Evolutionary conservation across 2,888 invertebrate genomes (phyloP).

Genomic region (Malacosoma neustria): DNA sequence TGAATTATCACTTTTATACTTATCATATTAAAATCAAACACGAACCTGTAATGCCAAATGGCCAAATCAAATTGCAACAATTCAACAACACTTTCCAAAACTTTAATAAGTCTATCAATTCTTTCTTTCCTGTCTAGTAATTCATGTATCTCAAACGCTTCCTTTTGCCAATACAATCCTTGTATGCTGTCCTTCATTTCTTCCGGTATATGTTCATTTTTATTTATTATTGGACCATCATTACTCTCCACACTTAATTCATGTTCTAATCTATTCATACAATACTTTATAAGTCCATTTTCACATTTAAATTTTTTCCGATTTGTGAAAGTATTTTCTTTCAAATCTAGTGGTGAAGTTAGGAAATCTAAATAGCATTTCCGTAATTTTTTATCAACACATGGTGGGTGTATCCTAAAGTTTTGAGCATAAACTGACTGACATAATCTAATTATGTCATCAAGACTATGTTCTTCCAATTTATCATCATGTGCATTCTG

Average conservation of each 20-base stretch:
- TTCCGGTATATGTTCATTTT: conserved; percentile 39
- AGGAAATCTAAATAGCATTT: conserved; percentile 49
- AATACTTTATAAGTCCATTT: conserved; percentile 54
- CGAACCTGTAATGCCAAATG: conserved; percentile 70
- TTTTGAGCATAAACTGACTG: conserved; percentile 44
- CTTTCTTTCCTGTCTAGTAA: conserved; percentile 45
- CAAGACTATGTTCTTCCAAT: conserved; percentile 29
- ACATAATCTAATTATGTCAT: conserved; percentile 43
- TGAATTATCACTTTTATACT: background rate
- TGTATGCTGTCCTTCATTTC: conserved; percentile 45
- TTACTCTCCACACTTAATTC: conserved; percentile 42
- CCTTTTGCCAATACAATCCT: conserved; percentile 55
- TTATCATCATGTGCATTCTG: conserved; percentile 62
- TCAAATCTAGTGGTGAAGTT: conserved; percentile 40
- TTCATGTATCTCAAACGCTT: conserved; percentile 57
- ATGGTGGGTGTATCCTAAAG: conserved; percentile 55
- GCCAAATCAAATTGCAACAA: conserved; percentile 72
- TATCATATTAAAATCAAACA: background rate
- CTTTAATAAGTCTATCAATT: conserved; percentile 64
- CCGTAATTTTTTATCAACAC: conserved; percentile 33
- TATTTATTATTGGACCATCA: conserved; percentile 46
- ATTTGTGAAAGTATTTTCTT: conserved; percentile 46
- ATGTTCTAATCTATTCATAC: conserved; percentile 50
- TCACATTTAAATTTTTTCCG: conserved; percentile 36
- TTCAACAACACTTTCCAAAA: conserved; percentile 64